Evolutionary conservation across 2,113 vertebrate genomes (phyloP), one percentile per base, ranked within the genome.

Genomic region (Tragelaphus scriptus): DNA sequence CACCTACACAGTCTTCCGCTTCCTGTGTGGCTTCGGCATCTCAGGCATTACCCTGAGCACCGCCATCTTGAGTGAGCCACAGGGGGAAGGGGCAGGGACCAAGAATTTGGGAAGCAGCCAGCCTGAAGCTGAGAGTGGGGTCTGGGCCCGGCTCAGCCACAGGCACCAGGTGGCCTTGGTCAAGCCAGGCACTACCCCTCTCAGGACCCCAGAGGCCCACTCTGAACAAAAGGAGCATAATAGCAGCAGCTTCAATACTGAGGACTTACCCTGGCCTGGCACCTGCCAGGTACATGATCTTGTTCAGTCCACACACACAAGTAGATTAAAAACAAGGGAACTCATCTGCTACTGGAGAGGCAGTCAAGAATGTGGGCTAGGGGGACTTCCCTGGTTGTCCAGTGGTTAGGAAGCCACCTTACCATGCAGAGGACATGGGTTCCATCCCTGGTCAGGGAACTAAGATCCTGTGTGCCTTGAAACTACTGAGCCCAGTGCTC

Each of bases 31-130:
- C 51, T 98, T 98, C 98, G 98, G 99, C 95, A 91, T 99, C 77
- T 99, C 99, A 0, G 99, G 99, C 44, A 19, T 99, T 5, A 80
- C 63, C 15, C 99, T 99, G 96, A 99, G 99, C 98, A 98, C 98
- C 13, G 97, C 99, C 84, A 99, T 99, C 6, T 98, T 99, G 93
- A 99, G 99, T 99, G 98, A 99, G 99, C 75, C 9, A 4, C 56
- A 8, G 17, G 10, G 53, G 77, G 17, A 32, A 14, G 44, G 55
- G 23, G 13, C 9, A 3, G 26, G 63, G 71, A 56, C 1, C 13
- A 3, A 49, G 56, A n/a, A 5, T 23, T 58, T 56, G 94, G 59
- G 79, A 71, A 63, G 36, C 44, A 40, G n/a, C 7, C 61, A 47
- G 7, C n/a, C 91, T 47, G 63, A 55, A 36, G 51, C 28, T 17